phyloP scores from a whole-genome alignment of 2,797 vertebrate genomes.

The Bucorvus abyssinicus region DNA sequence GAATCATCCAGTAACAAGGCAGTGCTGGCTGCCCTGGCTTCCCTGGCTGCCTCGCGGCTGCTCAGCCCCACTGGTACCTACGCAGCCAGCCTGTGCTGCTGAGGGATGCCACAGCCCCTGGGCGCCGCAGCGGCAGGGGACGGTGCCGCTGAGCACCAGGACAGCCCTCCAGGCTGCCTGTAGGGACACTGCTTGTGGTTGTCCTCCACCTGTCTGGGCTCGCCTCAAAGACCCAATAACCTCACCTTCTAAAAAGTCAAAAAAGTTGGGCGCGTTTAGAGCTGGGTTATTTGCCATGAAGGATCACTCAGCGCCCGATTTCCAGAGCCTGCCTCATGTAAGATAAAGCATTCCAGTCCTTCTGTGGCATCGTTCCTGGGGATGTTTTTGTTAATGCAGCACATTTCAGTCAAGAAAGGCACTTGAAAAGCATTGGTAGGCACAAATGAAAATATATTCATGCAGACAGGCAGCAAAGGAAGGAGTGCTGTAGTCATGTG shows the following conservation, averaged over 20 bases:
- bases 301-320: background rate
- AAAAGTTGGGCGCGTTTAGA: background rate
- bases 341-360: background rate
- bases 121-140: background rate
- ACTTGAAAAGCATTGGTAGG: background rate
- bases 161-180: accelerated
- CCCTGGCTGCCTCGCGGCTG: background rate
- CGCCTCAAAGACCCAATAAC: background rate
- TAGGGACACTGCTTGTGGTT: background rate
- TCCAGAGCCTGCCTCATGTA: background rate
- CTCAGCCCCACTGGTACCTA: background rate
- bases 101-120: accelerated
- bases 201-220: background rate
- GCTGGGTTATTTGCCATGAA: background rate
- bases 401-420: background rate
- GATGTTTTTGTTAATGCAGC: background rate
- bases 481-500: background rate
- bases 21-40: background rate
- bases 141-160: background rate
- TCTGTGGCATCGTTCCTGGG: accelerated
- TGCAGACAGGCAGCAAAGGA: background rate
- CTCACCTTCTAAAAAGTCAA: background rate
- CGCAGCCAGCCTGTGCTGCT: accelerated
- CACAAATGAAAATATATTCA: background rate
- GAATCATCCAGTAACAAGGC: background rate